phyloP scores from a whole-genome alignment of 2,888 invertebrate species.

The Tachina lurida region DNA sequence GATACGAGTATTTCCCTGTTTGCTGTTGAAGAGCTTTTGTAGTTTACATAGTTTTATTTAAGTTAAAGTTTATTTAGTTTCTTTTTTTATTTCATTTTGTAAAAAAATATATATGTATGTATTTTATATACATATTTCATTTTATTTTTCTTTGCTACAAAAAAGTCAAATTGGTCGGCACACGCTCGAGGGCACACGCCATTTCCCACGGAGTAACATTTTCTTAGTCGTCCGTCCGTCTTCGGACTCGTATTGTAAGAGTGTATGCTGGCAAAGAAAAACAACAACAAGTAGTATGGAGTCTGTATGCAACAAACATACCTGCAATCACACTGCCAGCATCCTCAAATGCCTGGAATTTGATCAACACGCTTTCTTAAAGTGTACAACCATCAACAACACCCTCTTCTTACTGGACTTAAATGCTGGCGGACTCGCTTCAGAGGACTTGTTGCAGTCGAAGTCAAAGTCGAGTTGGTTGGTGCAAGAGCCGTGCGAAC shows the following conservation, averaged over 20 bases:
- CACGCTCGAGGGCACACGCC: constrained; percentile 86
- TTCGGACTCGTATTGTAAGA: constrained; percentile 10
- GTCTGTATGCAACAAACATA: constrained; percentile 9
- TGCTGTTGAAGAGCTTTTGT: constrained; percentile 42
- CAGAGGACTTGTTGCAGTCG: constrained; percentile 19
- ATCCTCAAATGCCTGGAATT: constrained; percentile 68
- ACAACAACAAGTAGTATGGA: constrained; percentile 56
- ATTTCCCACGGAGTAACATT: constrained; percentile 85
- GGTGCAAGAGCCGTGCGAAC: background rate
- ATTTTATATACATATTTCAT: constrained; percentile 13
- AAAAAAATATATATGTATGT: constrained; percentile 2
- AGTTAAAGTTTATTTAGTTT: constrained; percentile 46
- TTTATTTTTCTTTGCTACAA: constrained; percentile 70
- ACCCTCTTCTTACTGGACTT: constrained; percentile 64
- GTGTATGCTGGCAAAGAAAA: background rate
- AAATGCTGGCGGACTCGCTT: constrained; percentile 34
- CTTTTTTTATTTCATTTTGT: constrained; percentile 31
- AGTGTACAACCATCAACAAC: constrained; percentile 72
- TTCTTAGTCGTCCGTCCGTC: constrained; percentile 52
- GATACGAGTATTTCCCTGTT: background rate
- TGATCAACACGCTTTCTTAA: constrained; percentile 71
- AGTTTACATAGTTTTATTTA: constrained; percentile 61
- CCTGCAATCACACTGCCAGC: constrained; percentile 56
- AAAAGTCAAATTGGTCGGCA: constrained; percentile 84
- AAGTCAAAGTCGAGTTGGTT: background rate